Evolutionary conservation across 2,888 invertebrate species (phyloP), one percentile per base, ranked within the genome.

Genomic region (Acanthosepion pharaonis): DNA sequence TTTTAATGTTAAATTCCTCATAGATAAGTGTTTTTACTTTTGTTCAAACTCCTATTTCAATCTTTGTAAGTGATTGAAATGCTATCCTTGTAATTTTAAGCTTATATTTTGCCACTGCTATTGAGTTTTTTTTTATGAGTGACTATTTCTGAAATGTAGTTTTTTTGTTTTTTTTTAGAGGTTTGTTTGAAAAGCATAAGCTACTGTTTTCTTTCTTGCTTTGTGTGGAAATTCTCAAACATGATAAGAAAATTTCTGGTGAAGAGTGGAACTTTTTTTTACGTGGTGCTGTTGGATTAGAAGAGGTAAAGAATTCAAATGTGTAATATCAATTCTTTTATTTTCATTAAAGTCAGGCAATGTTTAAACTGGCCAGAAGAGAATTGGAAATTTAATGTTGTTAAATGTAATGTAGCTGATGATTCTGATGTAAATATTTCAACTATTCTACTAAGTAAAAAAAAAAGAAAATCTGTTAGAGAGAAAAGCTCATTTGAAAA

Each of bases 261-360:
- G 97, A 97, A 0, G 98, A 99, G 96, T 99, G 98, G 98, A 98
- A 98, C 97, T 99, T 98, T 97, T 98, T 99, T 94, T 98, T 99
- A 1, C 98, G 99, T 91, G 99, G 99, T 1, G 98, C 97, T 1
- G 96, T 97, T n/a, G 97, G 96, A 53, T 95, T 96, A 95, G 97
- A 97, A 92, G 96, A 96, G 96, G 96, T 96, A 92, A 93, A 28
- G 53, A 49, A 23, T 33, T n/a, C 1, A n/a, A 78, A n/a, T 28
- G n/a, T 78, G 28, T 78, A 15, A 78, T 15, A n/a, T 9, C 78
- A 15, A 78, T 15, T 78, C 18, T 33, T n/a, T 78, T n/a, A n/a
- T 78, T n/a, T 18, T 15, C 78, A 78, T 78, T 5, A 78, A 78
- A 78, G 78, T 28, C n/a, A n/a, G n/a, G n/a, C 28, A 11, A 23